Evolutionary conservation across 2,888 invertebrate species (phyloP).

Genomic region (Altica lythri): DNA sequence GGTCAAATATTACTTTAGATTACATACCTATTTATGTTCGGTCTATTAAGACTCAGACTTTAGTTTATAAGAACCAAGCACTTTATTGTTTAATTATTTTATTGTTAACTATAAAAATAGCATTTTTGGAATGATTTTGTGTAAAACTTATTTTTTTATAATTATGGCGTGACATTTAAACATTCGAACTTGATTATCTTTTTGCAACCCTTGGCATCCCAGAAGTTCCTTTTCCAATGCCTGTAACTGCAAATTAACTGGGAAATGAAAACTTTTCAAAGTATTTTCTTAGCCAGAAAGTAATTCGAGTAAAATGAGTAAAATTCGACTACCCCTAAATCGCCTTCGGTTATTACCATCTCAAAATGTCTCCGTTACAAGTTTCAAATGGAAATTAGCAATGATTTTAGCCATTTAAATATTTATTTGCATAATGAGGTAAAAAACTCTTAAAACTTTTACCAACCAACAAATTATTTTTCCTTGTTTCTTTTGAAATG

Average conservation of each 20-base stretch:
- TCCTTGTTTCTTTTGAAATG: conserved; percentile 12
- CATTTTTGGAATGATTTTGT: too few relatives aligned
- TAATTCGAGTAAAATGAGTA: conserved; percentile 22
- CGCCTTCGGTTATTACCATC: conserved; percentile 32
- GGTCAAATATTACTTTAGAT: too few relatives aligned
- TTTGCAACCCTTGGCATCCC: conserved; percentile 19
- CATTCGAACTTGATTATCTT: conserved; percentile 20
- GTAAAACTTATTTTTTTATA: too few relatives aligned
- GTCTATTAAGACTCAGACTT: too few relatives aligned
- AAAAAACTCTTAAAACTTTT: conserved; percentile 11
- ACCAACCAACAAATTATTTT: conserved; percentile 10
- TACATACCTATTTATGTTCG: too few relatives aligned
- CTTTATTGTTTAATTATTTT: too few relatives aligned
- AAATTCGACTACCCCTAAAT: conserved; percentile 32
- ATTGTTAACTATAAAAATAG: too few relatives aligned
- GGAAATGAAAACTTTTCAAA: conserved; percentile 39
- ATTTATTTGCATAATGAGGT: conserved; percentile 33
- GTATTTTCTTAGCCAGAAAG: conserved; percentile 24
- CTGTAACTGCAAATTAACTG: conserved; percentile 38
- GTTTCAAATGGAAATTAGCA: conserved; percentile 35
- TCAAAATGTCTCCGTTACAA: conserved; percentile 33
- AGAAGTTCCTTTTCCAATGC: conserved; percentile 30
- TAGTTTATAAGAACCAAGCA: too few relatives aligned
- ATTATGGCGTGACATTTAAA: conserved; percentile 11
- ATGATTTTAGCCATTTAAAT: conserved; percentile 31